Evolutionary conservation across 2,113 vertebrate genomes (phyloP).

Genomic region (Aphyosemion australe): DNA sequence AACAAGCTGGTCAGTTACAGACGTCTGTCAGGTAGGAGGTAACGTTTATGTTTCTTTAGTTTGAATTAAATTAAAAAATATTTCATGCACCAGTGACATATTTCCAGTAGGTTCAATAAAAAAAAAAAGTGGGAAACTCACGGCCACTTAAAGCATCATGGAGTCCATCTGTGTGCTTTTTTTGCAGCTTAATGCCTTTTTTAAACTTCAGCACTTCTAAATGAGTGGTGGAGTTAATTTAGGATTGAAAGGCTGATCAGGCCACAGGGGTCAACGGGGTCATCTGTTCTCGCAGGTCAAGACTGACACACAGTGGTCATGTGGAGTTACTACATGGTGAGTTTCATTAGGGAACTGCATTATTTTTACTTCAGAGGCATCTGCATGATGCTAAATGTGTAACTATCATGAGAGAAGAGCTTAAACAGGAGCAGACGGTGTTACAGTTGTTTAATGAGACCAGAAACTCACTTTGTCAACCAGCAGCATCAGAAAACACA

Average conservation of each 20-base stretch:
- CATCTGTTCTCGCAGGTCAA: not conserved
- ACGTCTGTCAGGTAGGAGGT: constrained; percentile 13
- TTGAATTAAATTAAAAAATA: not conserved
- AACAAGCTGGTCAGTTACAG: constrained; percentile 53
- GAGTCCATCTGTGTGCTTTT: not conserved
- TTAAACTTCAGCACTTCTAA: constrained; percentile 52
- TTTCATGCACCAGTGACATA: not conserved
- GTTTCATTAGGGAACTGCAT: too few relatives aligned
- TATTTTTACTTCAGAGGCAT: too few relatives aligned
- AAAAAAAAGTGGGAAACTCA: not conserved
- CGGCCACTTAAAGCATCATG: not conserved
- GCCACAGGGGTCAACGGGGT: constrained; percentile 52
- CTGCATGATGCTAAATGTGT: too few relatives aligned
- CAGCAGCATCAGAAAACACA: too few relatives aligned
- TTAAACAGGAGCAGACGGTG: too few relatives aligned
- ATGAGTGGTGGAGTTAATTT: constrained; percentile 45
- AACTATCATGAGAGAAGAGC: too few relatives aligned
- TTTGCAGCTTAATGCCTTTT: constrained; percentile 23
- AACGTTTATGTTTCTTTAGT: not conserved
- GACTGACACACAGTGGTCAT: constrained; percentile 37
- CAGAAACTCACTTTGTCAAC: too few relatives aligned
- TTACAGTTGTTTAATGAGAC: too few relatives aligned
- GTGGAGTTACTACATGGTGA: constrained; percentile 18
- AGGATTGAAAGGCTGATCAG: constrained; percentile 28
- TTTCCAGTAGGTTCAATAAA: not conserved